Evolutionary conservation across 2,797 vertebrate species (phyloP).

Genomic region (Brachyrhaphis roseni): DNA sequence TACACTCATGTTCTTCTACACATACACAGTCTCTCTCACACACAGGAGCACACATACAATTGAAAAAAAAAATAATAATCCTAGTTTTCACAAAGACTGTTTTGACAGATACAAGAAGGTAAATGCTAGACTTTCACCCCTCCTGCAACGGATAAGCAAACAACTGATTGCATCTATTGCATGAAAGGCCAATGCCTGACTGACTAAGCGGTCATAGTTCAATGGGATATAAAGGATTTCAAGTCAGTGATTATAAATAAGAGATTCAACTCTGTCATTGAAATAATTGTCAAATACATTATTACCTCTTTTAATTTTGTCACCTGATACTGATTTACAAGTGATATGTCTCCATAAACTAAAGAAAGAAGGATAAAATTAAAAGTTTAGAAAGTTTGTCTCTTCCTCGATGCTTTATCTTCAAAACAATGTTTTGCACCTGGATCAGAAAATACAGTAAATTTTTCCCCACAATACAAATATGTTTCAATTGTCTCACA

Average conservation of each 20-base stretch:
- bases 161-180: constrained; percentile 56
- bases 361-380: not conserved
- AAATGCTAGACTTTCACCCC: constrained; percentile 55
- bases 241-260: not conserved
- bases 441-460: not conserved
- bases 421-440: not conserved
- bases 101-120: constrained; percentile 9
- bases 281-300: not conserved
- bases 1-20: constrained; percentile 51
- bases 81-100: constrained; percentile 21
- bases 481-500: not conserved
- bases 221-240: constrained; percentile 25
- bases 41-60: not conserved
- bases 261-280: not conserved
- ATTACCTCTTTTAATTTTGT: not conserved
- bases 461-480: not conserved
- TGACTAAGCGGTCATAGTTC: constrained; percentile 43
- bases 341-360: not conserved
- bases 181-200: constrained; percentile 44
- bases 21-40: not conserved
- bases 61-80: not conserved
- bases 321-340: not conserved
- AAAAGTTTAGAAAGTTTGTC: not conserved
- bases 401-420: not conserved
- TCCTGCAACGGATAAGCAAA: constrained; percentile 52